These are phyloP conservation scores for Bufotes viridis DNA, from an alignment of 2,797 vertebrate species.

Conservation along the genomic window DNA sequence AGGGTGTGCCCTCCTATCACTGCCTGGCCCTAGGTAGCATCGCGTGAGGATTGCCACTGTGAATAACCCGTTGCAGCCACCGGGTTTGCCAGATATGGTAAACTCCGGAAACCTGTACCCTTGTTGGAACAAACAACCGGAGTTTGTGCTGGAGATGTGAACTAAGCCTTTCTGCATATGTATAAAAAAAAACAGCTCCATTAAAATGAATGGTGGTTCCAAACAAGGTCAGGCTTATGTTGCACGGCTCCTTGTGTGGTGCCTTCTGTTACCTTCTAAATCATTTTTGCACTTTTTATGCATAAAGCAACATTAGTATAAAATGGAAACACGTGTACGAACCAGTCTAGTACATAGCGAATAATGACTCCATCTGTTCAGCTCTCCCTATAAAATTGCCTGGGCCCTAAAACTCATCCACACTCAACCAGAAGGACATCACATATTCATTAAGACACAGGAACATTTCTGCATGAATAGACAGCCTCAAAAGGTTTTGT, in stretches of 20 bases:
- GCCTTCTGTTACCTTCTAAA: not conserved
- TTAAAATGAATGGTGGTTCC: not conserved
- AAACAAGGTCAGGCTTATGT: not conserved
- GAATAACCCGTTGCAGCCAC: too few relatives aligned
- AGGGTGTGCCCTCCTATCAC: too few relatives aligned
- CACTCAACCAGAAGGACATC: slow-evolving; percentile 53
- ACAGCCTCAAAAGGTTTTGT: slow-evolving; percentile 40
- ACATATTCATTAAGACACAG: slow-evolving; percentile 52
- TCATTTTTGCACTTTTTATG: not conserved
- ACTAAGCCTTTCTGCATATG: too few relatives aligned
- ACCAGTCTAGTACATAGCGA: slow-evolving; percentile 28
- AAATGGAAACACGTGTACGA: slow-evolving; percentile 30
- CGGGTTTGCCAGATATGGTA: too few relatives aligned
- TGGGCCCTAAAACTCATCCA: slow-evolving; percentile 38
- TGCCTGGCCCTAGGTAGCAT: too few relatives aligned
- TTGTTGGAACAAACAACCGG: too few relatives aligned
- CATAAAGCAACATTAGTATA: slow-evolving; percentile 35
- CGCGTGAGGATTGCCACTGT: too few relatives aligned
- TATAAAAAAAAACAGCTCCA: not conserved
- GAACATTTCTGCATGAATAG: slow-evolving; percentile 48
- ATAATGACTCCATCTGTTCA: slow-evolving; percentile 52
- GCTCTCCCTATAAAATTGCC: slow-evolving; percentile 23
- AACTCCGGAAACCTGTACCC: too few relatives aligned
- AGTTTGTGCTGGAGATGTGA: too few relatives aligned
- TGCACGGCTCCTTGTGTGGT: too few relatives aligned